Percentiles rank a stretch among this genome's conserved stretches.
Evolutionary conservation across 2,888 invertebrate species (phyloP).

Genomic region (Agrochola litura): DNA sequence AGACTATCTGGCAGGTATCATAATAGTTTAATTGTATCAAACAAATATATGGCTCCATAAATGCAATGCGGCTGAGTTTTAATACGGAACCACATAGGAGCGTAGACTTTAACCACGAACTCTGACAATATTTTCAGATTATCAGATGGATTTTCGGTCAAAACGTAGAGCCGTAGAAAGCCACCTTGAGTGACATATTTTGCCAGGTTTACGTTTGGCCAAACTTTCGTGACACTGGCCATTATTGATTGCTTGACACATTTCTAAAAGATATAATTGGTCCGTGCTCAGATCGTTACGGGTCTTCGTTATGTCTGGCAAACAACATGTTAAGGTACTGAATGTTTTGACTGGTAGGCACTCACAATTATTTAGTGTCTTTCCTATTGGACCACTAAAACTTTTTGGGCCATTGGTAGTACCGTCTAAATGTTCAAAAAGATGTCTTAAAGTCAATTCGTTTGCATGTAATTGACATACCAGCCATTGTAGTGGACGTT

Average conservation of each 20-base stretch:
- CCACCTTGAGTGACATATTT: background rate
- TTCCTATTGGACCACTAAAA: no score
- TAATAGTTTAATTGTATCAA: background rate
- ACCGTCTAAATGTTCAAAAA: no score
- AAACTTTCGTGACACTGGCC: background rate
- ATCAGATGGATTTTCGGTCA: background rate
- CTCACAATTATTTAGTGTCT: no score
- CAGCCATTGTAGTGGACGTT: no score
- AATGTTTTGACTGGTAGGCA: no score
- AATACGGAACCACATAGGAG: background rate
- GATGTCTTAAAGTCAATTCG: no score
- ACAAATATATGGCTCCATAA: no score
- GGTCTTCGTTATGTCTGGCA: no score
- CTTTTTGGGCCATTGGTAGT: no score
- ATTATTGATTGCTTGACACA: background rate
- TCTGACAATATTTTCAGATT: background rate
- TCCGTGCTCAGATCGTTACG: background rate
- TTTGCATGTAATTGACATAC: no score
- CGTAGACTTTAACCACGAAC: background rate
- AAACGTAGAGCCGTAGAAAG: background rate
- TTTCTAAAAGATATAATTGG: no score
- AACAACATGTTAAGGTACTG: no score
- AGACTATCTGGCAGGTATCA: background rate
- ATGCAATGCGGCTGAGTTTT: background rate
- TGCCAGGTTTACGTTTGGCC: background rate